Evolutionary conservation across 92 coral and sea anemone species (phyloP).

Genomic region (Epizoanthus stellaris): DNA sequence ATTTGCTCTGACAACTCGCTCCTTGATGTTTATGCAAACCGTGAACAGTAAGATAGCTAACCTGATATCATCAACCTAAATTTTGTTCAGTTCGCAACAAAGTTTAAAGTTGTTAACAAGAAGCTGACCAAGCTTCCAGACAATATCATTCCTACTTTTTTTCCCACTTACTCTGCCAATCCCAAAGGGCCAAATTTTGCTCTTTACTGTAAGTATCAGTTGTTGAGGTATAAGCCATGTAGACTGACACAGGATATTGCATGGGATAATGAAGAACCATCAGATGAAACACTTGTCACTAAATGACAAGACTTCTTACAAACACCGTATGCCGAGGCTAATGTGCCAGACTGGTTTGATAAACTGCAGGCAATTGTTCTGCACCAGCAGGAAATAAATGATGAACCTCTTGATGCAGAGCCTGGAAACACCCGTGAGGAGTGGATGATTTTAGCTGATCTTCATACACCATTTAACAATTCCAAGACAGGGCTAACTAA

Average conservation of each 20-base stretch:
- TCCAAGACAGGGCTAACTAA: slow-evolving; percentile 44
- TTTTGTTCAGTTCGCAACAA: slow-evolving; percentile 73
- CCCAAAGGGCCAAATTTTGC: slow-evolving; percentile 73
- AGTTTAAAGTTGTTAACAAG: slow-evolving; percentile 55
- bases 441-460: slow-evolving; percentile 66
- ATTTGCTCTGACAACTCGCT: slow-evolving; percentile 65
- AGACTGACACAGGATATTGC: slow-evolving; percentile 27
- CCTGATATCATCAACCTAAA: slow-evolving; percentile 41
- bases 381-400: slow-evolving; percentile 53
- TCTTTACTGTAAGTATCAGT: too few species aligned
- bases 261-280: slow-evolving; percentile 58
- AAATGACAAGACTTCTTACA: slow-evolving; percentile 72
- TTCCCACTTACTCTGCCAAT: too few species aligned
- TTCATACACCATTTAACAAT: slow-evolving; percentile 47
- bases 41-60: slow-evolving; percentile 55
- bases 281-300: slow-evolving; percentile 62
- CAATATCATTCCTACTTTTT: slow-evolving; percentile 55
- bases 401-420: slow-evolving; percentile 36
- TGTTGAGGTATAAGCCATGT: slow-evolving; percentile 78
- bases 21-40: slow-evolving; percentile 73
- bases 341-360: slow-evolving; percentile 82
- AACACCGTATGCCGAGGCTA: slow-evolving; percentile 68
- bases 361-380: slow-evolving; percentile 67
- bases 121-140: slow-evolving; percentile 67
- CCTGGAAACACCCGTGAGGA: slow-evolving; percentile 53